Evolutionary conservation across 2,113 vertebrate species (phyloP).

Genomic region (Tetrao urogallus): DNA sequence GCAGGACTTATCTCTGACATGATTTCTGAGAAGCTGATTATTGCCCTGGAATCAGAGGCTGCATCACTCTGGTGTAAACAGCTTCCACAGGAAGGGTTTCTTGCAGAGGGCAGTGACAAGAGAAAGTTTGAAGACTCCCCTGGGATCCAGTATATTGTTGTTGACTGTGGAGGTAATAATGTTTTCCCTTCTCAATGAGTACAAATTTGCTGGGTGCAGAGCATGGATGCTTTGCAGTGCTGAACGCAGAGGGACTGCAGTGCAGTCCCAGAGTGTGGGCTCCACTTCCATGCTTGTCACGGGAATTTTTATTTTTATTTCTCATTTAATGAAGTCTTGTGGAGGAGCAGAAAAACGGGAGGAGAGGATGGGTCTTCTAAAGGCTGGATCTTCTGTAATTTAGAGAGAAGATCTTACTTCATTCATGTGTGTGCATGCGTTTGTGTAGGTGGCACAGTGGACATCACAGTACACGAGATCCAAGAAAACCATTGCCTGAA

Average conservation of each 20-base stretch:
- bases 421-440: not conserved
- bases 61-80: slow-evolving; percentile 65
- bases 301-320: not conserved
- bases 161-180: slow-evolving; percentile 73
- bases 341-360: not conserved
- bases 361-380: not conserved
- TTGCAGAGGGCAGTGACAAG: not conserved
- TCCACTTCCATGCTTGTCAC: not conserved
- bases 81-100: slow-evolving; percentile 51
- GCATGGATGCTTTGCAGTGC: not conserved
- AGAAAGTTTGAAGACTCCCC: slow-evolving; percentile 39
- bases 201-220: fast-evolving
- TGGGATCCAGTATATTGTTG: slow-evolving; percentile 63
- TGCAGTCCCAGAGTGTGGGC: not conserved
- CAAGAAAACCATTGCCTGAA: slow-evolving; percentile 34
- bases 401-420: not conserved
- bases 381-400: not conserved
- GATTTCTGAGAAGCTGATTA: slow-evolving; percentile 17
- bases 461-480: slow-evolving; percentile 69
- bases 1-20: slow-evolving; percentile 48
- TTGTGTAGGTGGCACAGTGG: slow-evolving; percentile 19
- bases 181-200: not conserved
- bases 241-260: not conserved
- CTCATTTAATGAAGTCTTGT: not conserved
- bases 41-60: slow-evolving; percentile 69